Conservation (phyloP, 1,140 invertebrate genomes). For the Drosophila grimshawi region DNA sequence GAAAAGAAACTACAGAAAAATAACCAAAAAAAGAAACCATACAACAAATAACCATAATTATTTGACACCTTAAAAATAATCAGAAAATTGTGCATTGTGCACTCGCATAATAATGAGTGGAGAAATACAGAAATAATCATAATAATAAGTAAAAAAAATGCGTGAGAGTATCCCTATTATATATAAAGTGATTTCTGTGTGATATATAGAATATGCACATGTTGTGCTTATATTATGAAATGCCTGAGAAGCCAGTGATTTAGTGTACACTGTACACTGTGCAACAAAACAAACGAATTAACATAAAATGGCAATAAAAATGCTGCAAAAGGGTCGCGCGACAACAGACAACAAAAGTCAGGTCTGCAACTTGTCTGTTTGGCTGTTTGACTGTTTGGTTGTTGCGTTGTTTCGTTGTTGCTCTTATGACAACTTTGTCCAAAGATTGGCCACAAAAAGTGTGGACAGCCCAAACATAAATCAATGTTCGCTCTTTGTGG, state of each 20-base stretch:
- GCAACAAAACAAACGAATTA: slow-evolving; percentile 43
- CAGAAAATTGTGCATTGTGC: slow-evolving; percentile 20
- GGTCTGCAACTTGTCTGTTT: slow-evolving; percentile 32
- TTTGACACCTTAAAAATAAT: slow-evolving; percentile 63
- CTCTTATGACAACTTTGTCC: slow-evolving; percentile 80
- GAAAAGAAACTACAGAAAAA: slow-evolving; percentile 23
- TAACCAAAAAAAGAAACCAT: slow-evolving; percentile 1
- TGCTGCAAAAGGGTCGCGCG: slow-evolving; percentile 59
- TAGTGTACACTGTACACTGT: slow-evolving; percentile 21
- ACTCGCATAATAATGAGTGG: slow-evolving; percentile 48
- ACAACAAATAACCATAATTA: slow-evolving; percentile 55
- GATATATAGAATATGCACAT: slow-evolving; percentile 50
- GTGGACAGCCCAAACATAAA: slow-evolving; percentile 65
- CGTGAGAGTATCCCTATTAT: background rate
- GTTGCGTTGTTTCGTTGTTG: slow-evolving; percentile 32
- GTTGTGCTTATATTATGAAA: background rate
- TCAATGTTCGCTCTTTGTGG: slow-evolving; percentile 54
- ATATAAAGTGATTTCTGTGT: slow-evolving; percentile 13
- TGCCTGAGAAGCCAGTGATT: slow-evolving; percentile 31
- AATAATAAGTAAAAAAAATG: background rate
- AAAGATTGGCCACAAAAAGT: slow-evolving; percentile 65
- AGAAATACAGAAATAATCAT: slow-evolving; percentile 35
- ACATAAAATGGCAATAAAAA: slow-evolving; percentile 76
- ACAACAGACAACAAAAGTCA: slow-evolving; percentile 10
- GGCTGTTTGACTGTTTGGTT: slow-evolving; percentile 14